Base-by-base conservation (phyloP, 2,113 vertebrate genomes). In the Xenus cinereus region DNA sequence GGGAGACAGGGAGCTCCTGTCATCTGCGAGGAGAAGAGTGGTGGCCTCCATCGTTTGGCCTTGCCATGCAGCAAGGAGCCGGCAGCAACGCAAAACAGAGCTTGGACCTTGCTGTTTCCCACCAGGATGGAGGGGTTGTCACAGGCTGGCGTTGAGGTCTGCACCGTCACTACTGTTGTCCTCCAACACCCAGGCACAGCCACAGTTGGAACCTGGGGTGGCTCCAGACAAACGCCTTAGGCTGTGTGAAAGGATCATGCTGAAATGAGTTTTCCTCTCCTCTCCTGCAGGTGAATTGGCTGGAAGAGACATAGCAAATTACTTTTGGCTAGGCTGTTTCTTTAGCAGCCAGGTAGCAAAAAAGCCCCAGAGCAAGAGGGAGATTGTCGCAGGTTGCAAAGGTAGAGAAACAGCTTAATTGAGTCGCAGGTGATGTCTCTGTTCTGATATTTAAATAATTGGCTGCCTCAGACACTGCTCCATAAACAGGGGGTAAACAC, bases 101-200 rank as follows among this genome's bases (percentile, higher is more conserved):
- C 57, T 16, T 4, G 12, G 68, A 14, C 24, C 12, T 4, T 24
- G 35, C 18, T 62, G 56, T 14, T 53, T 57, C 54, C 35, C 37
- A 24, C 21, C 0, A 4, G 23, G 51, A 43, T 18, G 33, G 37
- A 12, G 32, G 19, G 11, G 11, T 7, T 48, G 41, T 28, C 50
- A 12, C 21, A 7, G 45, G 32, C 37, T 69, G 48, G n/a, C 6
- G 0, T 17, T 43, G 66, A 0, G 0, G 32, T 19, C 4, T 43
- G 33, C 45, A 43, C 46, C 2, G 0, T 9, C 39, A 5, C 82
- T 22, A 0, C 54, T 39, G 32, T 5, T 54, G 54, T 24, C 12
- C 50, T 45, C 37, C n/a, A 46, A 5, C 35, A 39, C 17, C 33
- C 45, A 13, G 32, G 54, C 13, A 5, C 4, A 39, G 30, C 32